Conservation (phyloP, 2,888 invertebrate genomes). For the Zaprionus bogoriensis region DNA sequence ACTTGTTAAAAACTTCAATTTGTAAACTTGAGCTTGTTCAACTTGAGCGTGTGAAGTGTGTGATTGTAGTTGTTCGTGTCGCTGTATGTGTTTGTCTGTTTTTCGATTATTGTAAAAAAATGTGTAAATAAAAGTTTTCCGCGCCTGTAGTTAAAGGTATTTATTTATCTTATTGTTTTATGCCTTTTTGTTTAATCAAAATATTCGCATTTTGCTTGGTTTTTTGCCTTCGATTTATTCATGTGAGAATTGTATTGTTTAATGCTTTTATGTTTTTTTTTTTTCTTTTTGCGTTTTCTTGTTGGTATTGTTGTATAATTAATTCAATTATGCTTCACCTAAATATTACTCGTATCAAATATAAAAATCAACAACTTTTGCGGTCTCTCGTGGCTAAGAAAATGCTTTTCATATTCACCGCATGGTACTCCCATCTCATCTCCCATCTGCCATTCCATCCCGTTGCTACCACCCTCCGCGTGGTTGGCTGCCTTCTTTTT, state of each 20-base stretch:
- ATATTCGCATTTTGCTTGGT: constrained; percentile 37
- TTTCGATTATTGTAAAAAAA: constrained; percentile 67
- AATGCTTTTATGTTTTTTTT: constrained; percentile 18
- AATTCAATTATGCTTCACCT: constrained; percentile 78
- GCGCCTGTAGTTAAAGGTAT: constrained; percentile 51
- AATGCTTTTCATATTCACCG: constrained; percentile 58
- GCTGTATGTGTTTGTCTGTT: constrained; percentile 29
- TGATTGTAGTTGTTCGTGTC: constrained; percentile 17
- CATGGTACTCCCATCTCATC: constrained; percentile 22
- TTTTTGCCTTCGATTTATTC: constrained; percentile 46
- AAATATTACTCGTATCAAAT: constrained; percentile 83
- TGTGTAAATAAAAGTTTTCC: constrained; percentile 71
- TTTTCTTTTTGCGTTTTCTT: neutral
- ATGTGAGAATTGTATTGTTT: constrained; percentile 40
- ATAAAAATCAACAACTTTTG: constrained; percentile 83
- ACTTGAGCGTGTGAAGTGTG: constrained; percentile 30
- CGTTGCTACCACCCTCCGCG: neutral
- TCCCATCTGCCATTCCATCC: neutral
- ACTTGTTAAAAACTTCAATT: constrained; percentile 52
- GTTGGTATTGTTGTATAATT: constrained; percentile 73
- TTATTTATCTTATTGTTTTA: constrained; percentile 70
- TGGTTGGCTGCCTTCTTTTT: constrained; percentile 11
- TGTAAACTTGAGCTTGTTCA: constrained; percentile 33
- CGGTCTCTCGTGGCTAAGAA: constrained; percentile 72
- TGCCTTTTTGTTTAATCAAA: constrained; percentile 61